A percentile compares a stretch with the other conserved stretches of the same genome.
Evolutionary conservation across 2,888 invertebrate species (phyloP).

Genomic region (Ptychoptera contaminata): DNA sequence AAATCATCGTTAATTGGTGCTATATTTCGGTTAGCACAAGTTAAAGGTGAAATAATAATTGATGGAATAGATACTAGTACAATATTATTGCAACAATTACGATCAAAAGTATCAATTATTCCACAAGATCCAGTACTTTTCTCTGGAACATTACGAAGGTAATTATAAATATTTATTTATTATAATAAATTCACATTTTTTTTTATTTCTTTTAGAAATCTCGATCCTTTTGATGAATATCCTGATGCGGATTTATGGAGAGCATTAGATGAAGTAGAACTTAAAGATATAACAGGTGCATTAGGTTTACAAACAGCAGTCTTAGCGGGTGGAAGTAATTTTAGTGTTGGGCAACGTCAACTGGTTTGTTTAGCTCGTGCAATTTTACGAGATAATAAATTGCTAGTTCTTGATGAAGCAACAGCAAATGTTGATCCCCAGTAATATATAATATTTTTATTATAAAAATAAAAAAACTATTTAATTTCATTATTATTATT

Average conservation of each 20-base stretch:
- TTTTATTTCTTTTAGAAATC: slow-evolving; percentile 42
- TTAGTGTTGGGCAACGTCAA: slow-evolving; percentile 47
- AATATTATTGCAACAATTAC: slow-evolving; percentile 42
- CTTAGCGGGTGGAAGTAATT: slow-evolving; percentile 40
- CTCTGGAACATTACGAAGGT: slow-evolving; percentile 34
- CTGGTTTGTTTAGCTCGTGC: slow-evolving; percentile 72
- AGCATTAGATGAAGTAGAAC: slow-evolving; percentile 54
- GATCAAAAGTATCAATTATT: slow-evolving; percentile 45
- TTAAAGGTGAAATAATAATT: slow-evolving; percentile 49
- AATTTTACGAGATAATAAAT: slow-evolving; percentile 57
- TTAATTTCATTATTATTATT: neutral
- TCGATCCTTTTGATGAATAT: slow-evolving; percentile 60
- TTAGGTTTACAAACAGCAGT: slow-evolving; percentile 38
- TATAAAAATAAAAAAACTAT: neutral
- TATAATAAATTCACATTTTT: neutral
- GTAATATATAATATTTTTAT: slow-evolving; percentile 10
- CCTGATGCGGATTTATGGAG: slow-evolving; percentile 52
- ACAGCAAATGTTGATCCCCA: slow-evolving; percentile 47
- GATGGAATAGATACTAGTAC: slow-evolving; percentile 45
- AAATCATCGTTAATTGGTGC: slow-evolving; percentile 54
- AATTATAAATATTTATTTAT: neutral
- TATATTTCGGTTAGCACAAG: slow-evolving; percentile 38
- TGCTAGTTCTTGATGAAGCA: slow-evolving; percentile 55
- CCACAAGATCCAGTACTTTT: slow-evolving; percentile 38
- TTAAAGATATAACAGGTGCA: slow-evolving; percentile 35